Base-by-base conservation (phyloP, 2,888 invertebrate species). In the Peribatodes rhomboidaria region DNA sequence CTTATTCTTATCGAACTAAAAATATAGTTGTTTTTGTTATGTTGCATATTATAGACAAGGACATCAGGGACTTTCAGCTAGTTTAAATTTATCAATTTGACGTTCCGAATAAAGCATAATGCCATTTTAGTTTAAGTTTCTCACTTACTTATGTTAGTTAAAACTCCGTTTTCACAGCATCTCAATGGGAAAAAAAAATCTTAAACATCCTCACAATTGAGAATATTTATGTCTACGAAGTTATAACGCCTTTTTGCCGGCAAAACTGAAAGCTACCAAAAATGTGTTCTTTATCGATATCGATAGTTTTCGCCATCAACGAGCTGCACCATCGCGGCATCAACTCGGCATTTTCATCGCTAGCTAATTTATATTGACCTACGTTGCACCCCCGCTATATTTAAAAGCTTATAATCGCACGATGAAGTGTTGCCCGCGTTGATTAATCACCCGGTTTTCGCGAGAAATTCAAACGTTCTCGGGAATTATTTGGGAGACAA, bases 331-430 rank as follows among this genome's bases (percentile, higher is more conserved):
- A 64, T 49, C 70, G 60, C 72, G 58, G 37, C 22, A 61, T 20
- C 72, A 69, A 57, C 68, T 53, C 69, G 69, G 73, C 76, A 78
- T 86, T 90, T 88, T 89, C 91, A 90, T 88, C 89, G 83, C 87
- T 63, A 84, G 86, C 89, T 90, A 92, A 91, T 92, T 91, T 91
- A 92, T 90, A 89, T 89, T 79, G 89, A 84, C 80, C 84, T 79
- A 14, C 54, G 71, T 82, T 86, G 85, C 88, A 84, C 82, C 89
- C 87, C 87, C 83, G 80, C 79, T 82, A 85, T 87, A 85, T 86
- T 88, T 90, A 90, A 91, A 89, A 88, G 90, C 92, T 92, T 92
- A 91, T 92, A 92, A 92, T 92, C 90, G 90, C 85, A 78, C 89
- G 87, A 90, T 88, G 90, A 90, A 91, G 89, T 88, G 88, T 86